phyloP scores from a whole-genome alignment of 2,888 invertebrate genomes.

The Didymodactylos carnosus region DNA sequence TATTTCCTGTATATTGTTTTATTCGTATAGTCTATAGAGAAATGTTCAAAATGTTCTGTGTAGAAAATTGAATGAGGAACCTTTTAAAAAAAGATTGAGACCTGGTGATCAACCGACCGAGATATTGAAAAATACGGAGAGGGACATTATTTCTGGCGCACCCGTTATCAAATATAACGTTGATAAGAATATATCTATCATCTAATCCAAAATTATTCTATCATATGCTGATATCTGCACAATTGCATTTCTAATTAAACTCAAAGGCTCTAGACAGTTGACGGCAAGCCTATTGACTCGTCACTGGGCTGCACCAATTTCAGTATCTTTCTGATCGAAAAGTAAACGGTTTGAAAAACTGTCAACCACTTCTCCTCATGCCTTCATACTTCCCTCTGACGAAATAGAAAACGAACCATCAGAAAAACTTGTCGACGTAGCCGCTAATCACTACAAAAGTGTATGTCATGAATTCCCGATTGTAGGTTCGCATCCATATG shows the following conservation, averaged over 20 bases:
- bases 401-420: neutral
- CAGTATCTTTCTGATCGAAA: neutral
- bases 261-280: neutral
- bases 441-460: neutral
- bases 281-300: neutral
- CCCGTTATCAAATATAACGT: neutral
- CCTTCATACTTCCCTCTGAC: neutral
- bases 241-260: too few relatives aligned
- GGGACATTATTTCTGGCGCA: too few relatives aligned
- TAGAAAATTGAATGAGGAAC: too few relatives aligned
- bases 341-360: neutral
- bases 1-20: too few relatives aligned
- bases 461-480: neutral
- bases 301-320: neutral
- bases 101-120: too few relatives aligned
- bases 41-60: too few relatives aligned
- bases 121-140: too few relatives aligned
- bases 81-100: too few relatives aligned
- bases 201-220: too few relatives aligned
- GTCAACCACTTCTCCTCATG: neutral
- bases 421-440: neutral
- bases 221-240: too few relatives aligned
- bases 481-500: neutral
- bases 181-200: neutral
- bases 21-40: too few relatives aligned